These are phyloP conservation scores for Dolichoris vasculosae DNA, from an alignment of 1,140 invertebrate genomes.

Conservation along the genomic window DNA sequence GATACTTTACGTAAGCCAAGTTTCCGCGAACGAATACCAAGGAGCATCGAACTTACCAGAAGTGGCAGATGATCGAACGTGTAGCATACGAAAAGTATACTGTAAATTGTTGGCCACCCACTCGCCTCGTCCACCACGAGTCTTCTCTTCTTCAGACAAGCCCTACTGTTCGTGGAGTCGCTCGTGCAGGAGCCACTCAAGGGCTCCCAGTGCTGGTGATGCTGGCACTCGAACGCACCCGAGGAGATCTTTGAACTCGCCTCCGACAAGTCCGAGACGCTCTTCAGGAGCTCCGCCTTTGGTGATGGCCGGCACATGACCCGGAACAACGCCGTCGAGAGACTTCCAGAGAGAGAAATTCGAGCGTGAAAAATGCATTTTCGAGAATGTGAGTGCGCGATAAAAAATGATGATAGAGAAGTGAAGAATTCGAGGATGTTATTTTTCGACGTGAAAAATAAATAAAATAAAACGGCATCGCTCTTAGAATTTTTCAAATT, in stretches of 20 bases:
- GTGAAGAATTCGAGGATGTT: too few relatives aligned
- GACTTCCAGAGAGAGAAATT: conserved; percentile 37
- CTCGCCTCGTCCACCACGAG: conserved; percentile 60
- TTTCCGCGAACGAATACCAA: background rate
- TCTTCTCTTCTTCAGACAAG: conserved; percentile 62
- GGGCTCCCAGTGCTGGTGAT: conserved; percentile 67
- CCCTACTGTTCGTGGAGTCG: conserved; percentile 70
- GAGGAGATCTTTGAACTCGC: conserved; percentile 70
- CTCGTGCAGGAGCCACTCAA: conserved; percentile 69
- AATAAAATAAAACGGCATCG: too few relatives aligned
- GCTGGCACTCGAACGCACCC: conserved; percentile 67
- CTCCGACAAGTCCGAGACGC: conserved; percentile 68
- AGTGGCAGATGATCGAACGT: conserved; percentile 74
- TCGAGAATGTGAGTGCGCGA: too few relatives aligned
- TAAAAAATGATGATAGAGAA: too few relatives aligned
- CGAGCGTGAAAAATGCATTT: background rate
- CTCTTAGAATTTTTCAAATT: too few relatives aligned
- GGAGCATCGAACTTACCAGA: conserved; percentile 67
- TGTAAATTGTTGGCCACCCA: conserved; percentile 72
- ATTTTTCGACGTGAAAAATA: too few relatives aligned
- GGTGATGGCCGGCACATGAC: conserved; percentile 63
- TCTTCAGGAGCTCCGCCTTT: conserved; percentile 67
- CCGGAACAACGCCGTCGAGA: conserved; percentile 61
- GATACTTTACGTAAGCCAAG: background rate
- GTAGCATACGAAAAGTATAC: conserved; percentile 73